These are phyloP conservation scores for Lepidurus apus DNA, from an alignment of 1,140 invertebrate species.

Conservation along the genomic window DNA sequence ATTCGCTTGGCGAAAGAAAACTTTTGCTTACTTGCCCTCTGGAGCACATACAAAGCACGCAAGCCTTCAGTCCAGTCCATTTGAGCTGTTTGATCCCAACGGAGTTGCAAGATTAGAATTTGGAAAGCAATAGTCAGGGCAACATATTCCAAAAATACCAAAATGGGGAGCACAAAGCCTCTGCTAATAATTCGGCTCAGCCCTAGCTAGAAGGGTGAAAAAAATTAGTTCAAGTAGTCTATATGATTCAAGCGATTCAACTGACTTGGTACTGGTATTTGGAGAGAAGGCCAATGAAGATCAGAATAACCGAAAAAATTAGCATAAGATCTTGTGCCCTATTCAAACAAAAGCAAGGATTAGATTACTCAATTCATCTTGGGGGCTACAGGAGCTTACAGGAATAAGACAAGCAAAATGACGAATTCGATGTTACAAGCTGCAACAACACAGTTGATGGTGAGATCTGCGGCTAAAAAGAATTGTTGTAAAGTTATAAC, in stretches of 20 bases:
- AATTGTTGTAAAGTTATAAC: neutral
- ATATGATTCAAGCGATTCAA: neutral
- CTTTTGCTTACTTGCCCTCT: neutral
- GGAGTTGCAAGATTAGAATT: constrained; percentile 10
- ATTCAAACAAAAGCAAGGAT: neutral
- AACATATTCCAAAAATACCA: neutral
- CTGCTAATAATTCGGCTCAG: neutral
- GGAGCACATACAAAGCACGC: neutral
- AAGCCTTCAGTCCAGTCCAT: constrained; percentile 23
- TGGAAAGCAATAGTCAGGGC: constrained; percentile 22
- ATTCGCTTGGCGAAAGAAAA: neutral
- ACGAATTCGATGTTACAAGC: neutral
- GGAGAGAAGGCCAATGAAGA: neutral
- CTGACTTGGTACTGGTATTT: neutral
- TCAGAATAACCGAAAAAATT: neutral
- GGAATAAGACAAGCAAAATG: neutral
- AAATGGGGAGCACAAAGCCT: neutral
- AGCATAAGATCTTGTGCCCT: neutral
- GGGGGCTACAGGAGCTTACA: neutral
- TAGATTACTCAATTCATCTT: neutral
- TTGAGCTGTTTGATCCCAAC: neutral
- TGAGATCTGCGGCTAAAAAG: neutral
- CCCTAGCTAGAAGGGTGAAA: neutral
- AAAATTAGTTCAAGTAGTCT: neutral
- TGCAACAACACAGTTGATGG: neutral